A percentile compares a stretch with the other conserved stretches of the same genome.
Evolutionary conservation across 2,797 vertebrate species (phyloP).

Genomic region (Eulemur coronatus): DNA sequence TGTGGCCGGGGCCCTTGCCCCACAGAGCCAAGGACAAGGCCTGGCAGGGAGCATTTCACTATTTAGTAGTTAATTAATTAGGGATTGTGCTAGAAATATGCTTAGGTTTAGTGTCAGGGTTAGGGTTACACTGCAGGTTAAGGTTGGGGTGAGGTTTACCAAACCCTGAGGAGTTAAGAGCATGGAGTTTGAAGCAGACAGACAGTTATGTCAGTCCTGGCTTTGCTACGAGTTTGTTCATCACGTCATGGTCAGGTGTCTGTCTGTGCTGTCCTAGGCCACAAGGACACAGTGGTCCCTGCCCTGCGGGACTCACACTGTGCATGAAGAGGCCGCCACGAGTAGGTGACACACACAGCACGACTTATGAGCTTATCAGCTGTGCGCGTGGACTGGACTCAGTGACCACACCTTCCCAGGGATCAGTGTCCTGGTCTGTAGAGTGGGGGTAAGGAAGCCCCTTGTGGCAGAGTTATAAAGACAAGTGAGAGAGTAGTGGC

Average conservation of each 20-base stretch:
- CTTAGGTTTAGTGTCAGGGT: background rate
- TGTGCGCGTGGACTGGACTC: background rate
- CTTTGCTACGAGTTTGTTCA: fast-evolving
- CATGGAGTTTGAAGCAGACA: background rate
- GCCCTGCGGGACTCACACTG: background rate
- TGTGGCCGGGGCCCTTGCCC: background rate
- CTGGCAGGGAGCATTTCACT: background rate
- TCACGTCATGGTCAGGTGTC: background rate
- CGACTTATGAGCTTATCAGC: background rate
- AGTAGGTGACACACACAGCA: fast-evolving
- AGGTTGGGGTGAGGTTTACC: background rate
- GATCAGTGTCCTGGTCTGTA: background rate
- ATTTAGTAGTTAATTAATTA: background rate
- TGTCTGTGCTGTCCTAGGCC: background rate
- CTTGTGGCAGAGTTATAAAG: fast-evolving
- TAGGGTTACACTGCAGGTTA: background rate
- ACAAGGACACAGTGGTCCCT: background rate
- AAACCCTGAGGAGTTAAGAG: no score
- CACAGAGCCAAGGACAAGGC: background rate
- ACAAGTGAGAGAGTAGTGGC: background rate
- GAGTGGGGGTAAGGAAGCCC: background rate
- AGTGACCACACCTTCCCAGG: background rate
- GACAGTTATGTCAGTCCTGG: background rate
- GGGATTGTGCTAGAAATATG: background rate
- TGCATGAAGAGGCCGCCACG: background rate